Evolutionary conservation across 2,113 vertebrate genomes (phyloP).

Genomic region (Callocephalon fimbriatum): DNA sequence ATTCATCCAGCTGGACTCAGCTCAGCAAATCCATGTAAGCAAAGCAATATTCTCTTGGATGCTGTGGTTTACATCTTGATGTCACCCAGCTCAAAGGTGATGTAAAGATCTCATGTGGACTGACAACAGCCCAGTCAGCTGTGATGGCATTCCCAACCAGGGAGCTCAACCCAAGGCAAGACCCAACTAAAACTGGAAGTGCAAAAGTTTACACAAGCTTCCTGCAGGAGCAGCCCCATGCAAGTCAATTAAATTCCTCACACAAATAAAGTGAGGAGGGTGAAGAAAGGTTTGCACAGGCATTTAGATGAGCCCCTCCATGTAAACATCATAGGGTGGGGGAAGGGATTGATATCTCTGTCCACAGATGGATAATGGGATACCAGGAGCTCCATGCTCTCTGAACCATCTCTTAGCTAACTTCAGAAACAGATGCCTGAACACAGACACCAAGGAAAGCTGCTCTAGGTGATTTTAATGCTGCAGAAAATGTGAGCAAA

Average conservation of each 20-base stretch:
- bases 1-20: neutral
- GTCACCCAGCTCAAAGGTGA: neutral
- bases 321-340: accelerated
- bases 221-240: neutral
- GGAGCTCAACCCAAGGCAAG: neutral
- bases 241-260: neutral
- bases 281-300: neutral
- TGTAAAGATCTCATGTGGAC: neutral
- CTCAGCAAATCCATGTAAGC: neutral
- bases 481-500: neutral
- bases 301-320: neutral
- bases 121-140: neutral
- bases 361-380: accelerated
- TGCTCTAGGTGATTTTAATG: neutral
- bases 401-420: neutral
- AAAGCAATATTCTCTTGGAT: neutral
- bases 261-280: neutral
- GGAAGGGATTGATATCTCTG: neutral
- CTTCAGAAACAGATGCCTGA: neutral
- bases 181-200: neutral
- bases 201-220: neutral
- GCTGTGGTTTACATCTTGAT: neutral
- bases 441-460: neutral
- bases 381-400: neutral
- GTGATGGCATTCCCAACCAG: neutral